Percentiles rank a stretch among this genome's conserved stretches.
Evolutionary conservation across 2,888 invertebrate genomes (phyloP).

Genomic region (Catocala sponsa): DNA sequence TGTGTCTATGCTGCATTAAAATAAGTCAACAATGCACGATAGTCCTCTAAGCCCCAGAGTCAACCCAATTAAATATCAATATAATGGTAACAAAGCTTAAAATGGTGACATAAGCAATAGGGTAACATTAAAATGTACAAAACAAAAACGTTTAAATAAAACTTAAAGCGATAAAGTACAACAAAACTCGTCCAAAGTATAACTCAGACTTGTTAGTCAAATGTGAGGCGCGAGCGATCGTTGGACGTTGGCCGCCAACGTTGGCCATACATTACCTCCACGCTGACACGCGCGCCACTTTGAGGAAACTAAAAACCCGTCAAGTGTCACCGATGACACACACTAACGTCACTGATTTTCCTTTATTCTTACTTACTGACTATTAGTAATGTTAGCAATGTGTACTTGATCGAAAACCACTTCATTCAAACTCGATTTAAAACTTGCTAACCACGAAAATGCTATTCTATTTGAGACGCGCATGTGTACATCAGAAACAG

Average conservation of each 20-base stretch:
- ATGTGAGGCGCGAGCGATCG: constrained; percentile 72
- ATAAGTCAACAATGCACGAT: constrained; percentile 59
- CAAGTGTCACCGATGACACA: constrained; percentile 55
- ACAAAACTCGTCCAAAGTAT: constrained; percentile 66
- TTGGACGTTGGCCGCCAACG: constrained; percentile 64
- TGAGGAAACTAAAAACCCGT: constrained; percentile 63
- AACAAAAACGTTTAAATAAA: constrained; percentile 72
- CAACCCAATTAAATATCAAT: constrained; percentile 66
- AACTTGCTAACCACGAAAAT: constrained; percentile 34
- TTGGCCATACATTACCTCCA: constrained; percentile 58
- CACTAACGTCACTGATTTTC: constrained; percentile 51
- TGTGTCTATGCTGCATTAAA: constrained; percentile 40
- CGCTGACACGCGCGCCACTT: constrained; percentile 62
- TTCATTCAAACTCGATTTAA: constrained; percentile 25
- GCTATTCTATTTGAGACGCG: constrained; percentile 26
- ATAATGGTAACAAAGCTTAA: constrained; percentile 80
- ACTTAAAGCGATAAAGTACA: constrained; percentile 65
- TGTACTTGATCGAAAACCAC: constrained; percentile 38
- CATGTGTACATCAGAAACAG: constrained; percentile 40
- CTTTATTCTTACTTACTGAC: constrained; percentile 39
- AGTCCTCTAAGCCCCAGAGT: constrained; percentile 46
- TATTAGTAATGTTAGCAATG: constrained; percentile 45
- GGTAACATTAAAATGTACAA: constrained; percentile 65
- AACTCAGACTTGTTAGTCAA: constrained; percentile 73
- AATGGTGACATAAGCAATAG: constrained; percentile 74